phyloP scores from a whole-genome alignment of 1,140 invertebrate genomes.

The Eurytemora carolleeae region DNA sequence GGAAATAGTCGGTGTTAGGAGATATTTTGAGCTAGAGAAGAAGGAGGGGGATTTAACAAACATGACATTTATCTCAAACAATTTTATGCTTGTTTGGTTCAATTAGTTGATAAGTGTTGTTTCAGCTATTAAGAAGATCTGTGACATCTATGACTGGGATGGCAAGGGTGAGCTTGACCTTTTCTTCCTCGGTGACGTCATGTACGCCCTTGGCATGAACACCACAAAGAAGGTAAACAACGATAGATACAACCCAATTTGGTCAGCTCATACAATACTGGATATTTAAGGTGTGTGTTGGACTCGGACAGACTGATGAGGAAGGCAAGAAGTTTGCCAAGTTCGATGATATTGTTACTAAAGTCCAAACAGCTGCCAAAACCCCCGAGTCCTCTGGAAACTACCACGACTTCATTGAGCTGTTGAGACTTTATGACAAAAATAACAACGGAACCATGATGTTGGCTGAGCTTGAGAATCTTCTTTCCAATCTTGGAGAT shows the following conservation, averaged over 20 bases:
- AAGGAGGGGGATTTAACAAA: too few relatives aligned
- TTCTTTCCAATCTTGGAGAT: slow-evolving; percentile 78
- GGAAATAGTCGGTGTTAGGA: too few relatives aligned
- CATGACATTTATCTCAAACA: too few relatives aligned
- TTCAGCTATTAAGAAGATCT: slow-evolving; percentile 9
- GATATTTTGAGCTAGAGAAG: too few relatives aligned
- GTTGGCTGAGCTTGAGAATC: slow-evolving; percentile 83
- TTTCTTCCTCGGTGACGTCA: slow-evolving; percentile 60
- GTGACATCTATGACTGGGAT: slow-evolving; percentile 53
- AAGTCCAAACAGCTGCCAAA: slow-evolving; percentile 45
- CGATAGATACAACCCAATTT: too few relatives aligned
- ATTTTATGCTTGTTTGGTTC: too few relatives aligned
- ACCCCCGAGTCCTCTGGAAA: slow-evolving; percentile 90
- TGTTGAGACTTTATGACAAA: slow-evolving; percentile 96
- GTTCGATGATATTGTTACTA: slow-evolving; percentile 8
- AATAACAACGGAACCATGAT: slow-evolving; percentile 88
- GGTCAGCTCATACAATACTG: too few relatives aligned
- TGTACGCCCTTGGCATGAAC: slow-evolving; percentile 75
- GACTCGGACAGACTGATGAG: slow-evolving; percentile 82
- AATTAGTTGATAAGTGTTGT: too few relatives aligned
- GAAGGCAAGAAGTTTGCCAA: slow-evolving; percentile 41
- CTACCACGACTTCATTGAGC: slow-evolving; percentile 95
- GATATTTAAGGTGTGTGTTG: slow-evolving; percentile 67
- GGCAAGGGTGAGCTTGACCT: slow-evolving; percentile 57
- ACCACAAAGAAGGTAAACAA: slow-evolving; percentile 71